phyloP scores from a whole-genome alignment of 2,888 invertebrate genomes.

The Villa cingulata region DNA sequence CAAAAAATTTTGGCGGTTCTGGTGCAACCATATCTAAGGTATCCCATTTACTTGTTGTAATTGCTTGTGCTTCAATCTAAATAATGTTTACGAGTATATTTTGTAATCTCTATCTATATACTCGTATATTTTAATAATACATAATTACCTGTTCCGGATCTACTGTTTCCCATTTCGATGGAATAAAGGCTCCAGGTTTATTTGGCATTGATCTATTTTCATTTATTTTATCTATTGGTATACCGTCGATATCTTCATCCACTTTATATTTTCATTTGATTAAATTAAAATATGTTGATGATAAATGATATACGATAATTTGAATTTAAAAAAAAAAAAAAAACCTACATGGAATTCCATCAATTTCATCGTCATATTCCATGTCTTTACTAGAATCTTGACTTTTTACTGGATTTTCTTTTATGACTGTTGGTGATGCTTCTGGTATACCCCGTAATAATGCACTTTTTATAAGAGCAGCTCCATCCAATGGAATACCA shows the following conservation, averaged over 20 bases:
- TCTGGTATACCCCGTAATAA: conserved; percentile 38
- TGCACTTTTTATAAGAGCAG: conserved; percentile 61
- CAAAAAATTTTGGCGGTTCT: conserved; percentile 32
- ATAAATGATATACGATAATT: neutral
- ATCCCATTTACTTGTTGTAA: conserved; percentile 84
- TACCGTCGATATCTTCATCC: conserved; percentile 63
- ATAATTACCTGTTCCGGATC: conserved; percentile 59
- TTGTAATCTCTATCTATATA: no score
- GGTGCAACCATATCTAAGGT: conserved; percentile 43
- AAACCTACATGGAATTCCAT: conserved; percentile 48
- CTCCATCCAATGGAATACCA: conserved; percentile 67
- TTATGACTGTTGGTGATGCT: conserved; percentile 25
- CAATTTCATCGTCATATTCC: conserved; percentile 47
- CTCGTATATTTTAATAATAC: no score
- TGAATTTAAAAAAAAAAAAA: neutral
- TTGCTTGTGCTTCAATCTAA: conserved; percentile 59
- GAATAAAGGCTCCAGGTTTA: conserved; percentile 58
- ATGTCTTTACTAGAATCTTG: conserved; percentile 17
- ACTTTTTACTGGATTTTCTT: conserved; percentile 20
- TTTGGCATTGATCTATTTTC: conserved; percentile 13
- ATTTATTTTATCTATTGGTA: conserved; percentile 45
- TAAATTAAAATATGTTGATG: conserved; percentile 13
- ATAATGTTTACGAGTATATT: no score
- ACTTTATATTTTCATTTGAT: conserved; percentile 30
- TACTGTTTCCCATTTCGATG: conserved; percentile 93